phyloP scores from a whole-genome alignment of 2,888 invertebrate genomes.

The Agrotis clavis region DNA sequence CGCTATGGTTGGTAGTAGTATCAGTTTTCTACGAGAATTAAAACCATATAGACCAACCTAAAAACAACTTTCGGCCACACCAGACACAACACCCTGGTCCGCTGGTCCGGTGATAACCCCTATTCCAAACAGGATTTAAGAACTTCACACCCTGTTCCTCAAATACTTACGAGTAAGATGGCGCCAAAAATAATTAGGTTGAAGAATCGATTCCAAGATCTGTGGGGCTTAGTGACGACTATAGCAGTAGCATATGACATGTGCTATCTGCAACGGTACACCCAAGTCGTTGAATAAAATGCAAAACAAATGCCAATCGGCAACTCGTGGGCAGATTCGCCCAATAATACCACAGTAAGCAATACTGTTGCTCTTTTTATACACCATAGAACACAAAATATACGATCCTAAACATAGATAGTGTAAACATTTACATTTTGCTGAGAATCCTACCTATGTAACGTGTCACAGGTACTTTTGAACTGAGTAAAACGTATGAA shows the following conservation, averaged over 20 bases:
- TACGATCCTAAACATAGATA: slow-evolving; percentile 49
- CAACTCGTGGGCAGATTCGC: slow-evolving; percentile 46
- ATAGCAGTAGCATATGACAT: slow-evolving; percentile 23
- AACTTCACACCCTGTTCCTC: too few relatives aligned
- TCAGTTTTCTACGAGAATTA: too few relatives aligned
- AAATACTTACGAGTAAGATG: too few relatives aligned
- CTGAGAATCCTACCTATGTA: slow-evolving; percentile 9
- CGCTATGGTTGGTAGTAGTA: too few relatives aligned
- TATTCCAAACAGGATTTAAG: too few relatives aligned
- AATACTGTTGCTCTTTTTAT: slow-evolving; percentile 27
- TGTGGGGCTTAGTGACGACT: background rate
- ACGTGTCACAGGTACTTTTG: slow-evolving; percentile 16
- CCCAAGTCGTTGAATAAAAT: slow-evolving; percentile 50
- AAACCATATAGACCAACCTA: too few relatives aligned
- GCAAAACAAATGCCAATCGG: slow-evolving; percentile 41
- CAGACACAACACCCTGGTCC: too few relatives aligned
- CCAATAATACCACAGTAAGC: slow-evolving; percentile 43
- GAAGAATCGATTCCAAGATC: background rate
- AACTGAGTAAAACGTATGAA: slow-evolving; percentile 23
- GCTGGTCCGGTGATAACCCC: too few relatives aligned
- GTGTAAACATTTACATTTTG: slow-evolving; percentile 40
- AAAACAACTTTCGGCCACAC: too few relatives aligned
- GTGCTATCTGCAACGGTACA: slow-evolving; percentile 55
- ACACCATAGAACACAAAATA: slow-evolving; percentile 33
- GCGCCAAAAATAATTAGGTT: too few relatives aligned